Conservation (phyloP, 2,113 vertebrate genomes). For the Verasper variegatus region DNA sequence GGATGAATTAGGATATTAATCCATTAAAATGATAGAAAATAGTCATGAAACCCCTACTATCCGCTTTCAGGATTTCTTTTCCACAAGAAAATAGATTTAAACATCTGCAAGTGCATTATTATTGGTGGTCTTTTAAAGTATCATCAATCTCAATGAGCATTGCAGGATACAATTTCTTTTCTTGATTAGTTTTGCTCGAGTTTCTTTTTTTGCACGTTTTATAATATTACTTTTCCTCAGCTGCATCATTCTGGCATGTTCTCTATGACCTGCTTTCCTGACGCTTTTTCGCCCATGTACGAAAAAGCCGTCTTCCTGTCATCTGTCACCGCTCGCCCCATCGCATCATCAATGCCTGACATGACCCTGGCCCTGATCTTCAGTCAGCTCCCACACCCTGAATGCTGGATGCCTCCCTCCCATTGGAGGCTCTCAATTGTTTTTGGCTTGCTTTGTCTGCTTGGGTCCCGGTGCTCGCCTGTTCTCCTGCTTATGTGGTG, state of each 20-base stretch:
- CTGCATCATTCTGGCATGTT: conserved; percentile 73
- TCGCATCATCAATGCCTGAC: conserved; percentile 80
- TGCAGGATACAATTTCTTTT: conserved; percentile 70
- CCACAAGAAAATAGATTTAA: conserved; percentile 48
- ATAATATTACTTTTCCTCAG: conserved; percentile 41
- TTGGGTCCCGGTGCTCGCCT: conserved; percentile 36
- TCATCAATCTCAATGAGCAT: conserved; percentile 76
- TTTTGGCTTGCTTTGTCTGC: conserved; percentile 83
- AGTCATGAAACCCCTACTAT: conserved; percentile 79
- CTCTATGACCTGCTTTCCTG: conserved; percentile 60
- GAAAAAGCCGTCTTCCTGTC: conserved; percentile 65
- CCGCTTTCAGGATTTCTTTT: conserved; percentile 35
- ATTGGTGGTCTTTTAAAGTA: conserved; percentile 71
- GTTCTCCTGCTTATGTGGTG: conserved; percentile 63
- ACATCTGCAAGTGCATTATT: conserved; percentile 76
- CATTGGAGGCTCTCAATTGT: conserved; percentile 79
- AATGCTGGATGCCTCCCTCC: conserved; percentile 82
- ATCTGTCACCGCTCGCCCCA: conserved; percentile 72
- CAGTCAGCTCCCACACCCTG: conserved; percentile 80
- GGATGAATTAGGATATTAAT: conserved; percentile 36
- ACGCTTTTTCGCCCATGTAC: conserved; percentile 68
- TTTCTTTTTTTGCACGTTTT: conserved; percentile 38
- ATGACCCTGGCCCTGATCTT: conserved; percentile 84
- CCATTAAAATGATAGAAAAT: conserved; percentile 32
- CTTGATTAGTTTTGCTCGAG: conserved; percentile 59